Evolutionary conservation across 2,113 vertebrate species (phyloP), one percentile per base, ranked within the genome.

Genomic region (Balaenoptera acutorostrata): DNA sequence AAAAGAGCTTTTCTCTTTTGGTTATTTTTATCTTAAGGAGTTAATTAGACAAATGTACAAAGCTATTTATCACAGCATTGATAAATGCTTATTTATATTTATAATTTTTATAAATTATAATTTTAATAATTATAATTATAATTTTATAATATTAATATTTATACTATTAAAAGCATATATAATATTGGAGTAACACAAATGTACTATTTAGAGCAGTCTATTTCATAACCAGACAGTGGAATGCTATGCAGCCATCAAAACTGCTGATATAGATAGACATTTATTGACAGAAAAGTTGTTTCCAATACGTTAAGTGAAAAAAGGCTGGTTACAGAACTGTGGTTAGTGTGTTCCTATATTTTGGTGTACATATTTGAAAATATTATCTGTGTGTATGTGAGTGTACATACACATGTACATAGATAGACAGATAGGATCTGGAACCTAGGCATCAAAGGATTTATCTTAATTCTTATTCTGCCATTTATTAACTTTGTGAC

Each of bases 201-300:
- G 6, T 59, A 23, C 29, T 52, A 17, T 55, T 82, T 96, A 93
- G 83, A 90, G 23, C 61, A 52, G 83, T 44, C 44, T 66, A 0
- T 94, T 84, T 78, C 14, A 72, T 66, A 55, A 33, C 46, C 52
- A 52, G 52, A 41, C 15, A 66, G 5, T 88, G 23, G 57, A 71
- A 72, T 69, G 84, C n/a, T 41, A n/a, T 36, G 41, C 31, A 36
- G n/a, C 59, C 49, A 59, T 41, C 90, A 74, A 69, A 88, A 92
- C 14, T 92, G 77, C 29, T 84, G 25, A 33, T 36, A 8, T 52
- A 59, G 44, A 39, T 21, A 90, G 41, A 80, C 25, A 78, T 87
- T 59, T 92, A 74, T 78, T 90, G 25, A 81, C 15, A 84, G 64
- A 85, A 80, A 88, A 66, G 18, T 81, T 93, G n/a, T 96, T 77